phyloP scores from a whole-genome alignment of 2,888 invertebrate species.

The Neoascia interrupta region DNA sequence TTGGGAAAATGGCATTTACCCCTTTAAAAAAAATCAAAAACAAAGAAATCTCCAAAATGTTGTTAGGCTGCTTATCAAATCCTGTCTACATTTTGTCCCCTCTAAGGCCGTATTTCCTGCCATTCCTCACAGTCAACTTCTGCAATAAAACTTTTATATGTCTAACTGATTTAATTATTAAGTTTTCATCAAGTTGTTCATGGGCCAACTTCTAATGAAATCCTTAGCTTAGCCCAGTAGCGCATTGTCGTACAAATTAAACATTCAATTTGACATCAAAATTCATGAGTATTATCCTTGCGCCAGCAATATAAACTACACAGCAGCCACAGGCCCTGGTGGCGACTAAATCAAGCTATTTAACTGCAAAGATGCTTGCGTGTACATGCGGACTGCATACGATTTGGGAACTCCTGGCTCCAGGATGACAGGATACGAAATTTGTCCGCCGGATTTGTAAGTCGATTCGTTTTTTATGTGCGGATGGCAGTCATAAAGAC shows the following conservation, averaged over 20 bases:
- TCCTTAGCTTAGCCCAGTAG: conserved; percentile 10
- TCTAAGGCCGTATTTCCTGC: no score
- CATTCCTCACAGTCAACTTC: no score
- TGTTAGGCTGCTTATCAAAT: no score
- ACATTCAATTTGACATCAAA: no score
- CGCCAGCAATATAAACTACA: no score
- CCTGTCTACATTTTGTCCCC: no score
- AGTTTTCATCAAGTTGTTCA: conserved; percentile 9
- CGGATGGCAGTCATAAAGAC: conserved; percentile 51
- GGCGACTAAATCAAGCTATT: conserved; percentile 62
- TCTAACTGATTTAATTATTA: conserved; percentile 49
- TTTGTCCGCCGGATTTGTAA: conserved; percentile 53
- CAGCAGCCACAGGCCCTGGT: conserved; percentile 1
- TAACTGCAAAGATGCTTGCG: conserved; percentile 26
- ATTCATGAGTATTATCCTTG: conserved; percentile 30
- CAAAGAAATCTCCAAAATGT: no score
- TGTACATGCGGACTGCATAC: neutral
- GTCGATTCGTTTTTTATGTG: conserved; percentile 61
- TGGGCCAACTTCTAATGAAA: conserved; percentile 6
- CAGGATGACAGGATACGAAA: conserved; percentile 3
- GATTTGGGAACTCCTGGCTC: neutral
- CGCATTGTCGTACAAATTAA: conserved; percentile 32
- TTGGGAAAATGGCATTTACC: no score
- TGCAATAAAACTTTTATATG: conserved; percentile 19
- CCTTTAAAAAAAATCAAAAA: no score